Evolutionary conservation across 2,888 invertebrate species (phyloP), one percentile per base, ranked within the genome.

Genomic region (Microplitis manilae): DNA sequence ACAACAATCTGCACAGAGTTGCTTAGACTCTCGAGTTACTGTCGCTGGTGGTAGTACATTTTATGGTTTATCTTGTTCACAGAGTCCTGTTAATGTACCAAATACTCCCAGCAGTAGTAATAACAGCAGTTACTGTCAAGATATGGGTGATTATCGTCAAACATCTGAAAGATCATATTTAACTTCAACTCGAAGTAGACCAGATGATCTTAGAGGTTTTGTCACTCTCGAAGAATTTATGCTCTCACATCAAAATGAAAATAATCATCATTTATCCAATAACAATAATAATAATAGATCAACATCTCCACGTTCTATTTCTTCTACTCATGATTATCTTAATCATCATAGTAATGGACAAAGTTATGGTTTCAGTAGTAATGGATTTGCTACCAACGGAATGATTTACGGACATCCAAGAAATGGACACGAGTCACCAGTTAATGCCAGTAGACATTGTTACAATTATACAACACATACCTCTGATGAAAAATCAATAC

Each of bases 201-300:
- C 91, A 9, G 94, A 94, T 80, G 93, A 92, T 86, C 90, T 93
- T 41, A 92, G 93, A 68, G 94, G 94, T 0, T 94, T 94, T 86
- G 93, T 95, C 72, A 96, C 95, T 0, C 91, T 96, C 41, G 94
- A 95, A 87, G 94, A 95, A 90, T 92, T 96, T 85, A 96, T 96
- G 95, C 89, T 94, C 81, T 93, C 93, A 82, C 93, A 94, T 82
- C 95, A 95, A 88, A 94, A 93, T 80, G 95, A 95, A 86, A 95
- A 95, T 85, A 91, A 92, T 30, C 92, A 92, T 82, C 91, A 92
- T 50, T 77, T 77, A 68, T 50, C 50, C 50, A 50, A 50, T 2
- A 50, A 13, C 50, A 79, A 79, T 59, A 80, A 77, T 59, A 80
- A 77, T 40, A 84, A 79, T 71, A 80, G 79, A 82, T 79, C 83